Evolutionary conservation across 2,888 invertebrate species (phyloP), one percentile per base, ranked within the genome.

Genomic region (Volucella bombylans): DNA sequence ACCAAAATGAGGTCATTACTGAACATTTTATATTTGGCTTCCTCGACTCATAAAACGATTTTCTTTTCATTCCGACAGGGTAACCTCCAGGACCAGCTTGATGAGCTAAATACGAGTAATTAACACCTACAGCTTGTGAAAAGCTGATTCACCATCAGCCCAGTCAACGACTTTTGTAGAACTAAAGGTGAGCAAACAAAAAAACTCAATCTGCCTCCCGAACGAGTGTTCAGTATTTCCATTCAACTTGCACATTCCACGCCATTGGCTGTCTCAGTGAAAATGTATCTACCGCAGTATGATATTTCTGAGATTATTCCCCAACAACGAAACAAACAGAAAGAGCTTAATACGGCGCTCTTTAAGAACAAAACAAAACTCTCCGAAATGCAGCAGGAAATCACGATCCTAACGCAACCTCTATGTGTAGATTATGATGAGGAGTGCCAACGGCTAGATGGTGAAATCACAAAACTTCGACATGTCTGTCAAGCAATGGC

Each of bases 181-280:
- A 14, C 49, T 0, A 11, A 8, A 39, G 10, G 14, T 39, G n/a
- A 3, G 9, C 23, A 38, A 39, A 3, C 4, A 59, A 49, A 59
- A 43, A 11, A 78, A 80, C 8, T 23, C 23, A 23, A 23, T 49
- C 81, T 85, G 85, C 52, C 81, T 49, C 68, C 76, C 41, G 62
- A 72, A 72, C 85, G 85, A 10, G 47, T 45, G 18, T 68, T 81
- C 23, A 72, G 62, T 71, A 57, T 85, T 77, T 85, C 85, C 76
- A 47, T 85, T 47, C 41, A 76, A 61, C 57, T 81, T 15, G 76
- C 49, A 64, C 85, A 85, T 85, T 85, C 85, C 85, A 68, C 67
- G 41, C 38, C 55, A 49, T 65, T 45, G 45, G 52, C 47, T 47
- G 2, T 83, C 12, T 81, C 85, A 9, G 14, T 81, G 55, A 55